Conservation (phyloP, 1,140 invertebrate species). For the Fopius arisanus region DNA sequence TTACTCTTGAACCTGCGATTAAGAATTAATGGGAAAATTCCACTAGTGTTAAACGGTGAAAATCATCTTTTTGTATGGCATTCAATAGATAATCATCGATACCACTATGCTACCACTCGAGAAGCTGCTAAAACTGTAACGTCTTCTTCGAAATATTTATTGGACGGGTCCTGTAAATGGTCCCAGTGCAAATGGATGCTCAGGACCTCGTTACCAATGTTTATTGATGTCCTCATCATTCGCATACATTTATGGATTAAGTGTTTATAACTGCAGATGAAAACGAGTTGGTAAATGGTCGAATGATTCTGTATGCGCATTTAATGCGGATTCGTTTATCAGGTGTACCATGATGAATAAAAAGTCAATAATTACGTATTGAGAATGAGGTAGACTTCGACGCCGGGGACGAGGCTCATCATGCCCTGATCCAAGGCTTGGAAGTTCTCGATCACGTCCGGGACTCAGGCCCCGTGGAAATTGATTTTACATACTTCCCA, state of each 20-base stretch:
- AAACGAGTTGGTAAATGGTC: slow-evolving; percentile 26
- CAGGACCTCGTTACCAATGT: slow-evolving; percentile 20
- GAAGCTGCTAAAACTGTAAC: not conserved
- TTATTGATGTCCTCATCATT: not conserved
- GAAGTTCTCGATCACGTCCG: too few species aligned
- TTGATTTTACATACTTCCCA: too few species aligned
- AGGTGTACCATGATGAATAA: too few species aligned
- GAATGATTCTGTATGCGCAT: too few species aligned
- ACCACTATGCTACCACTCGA: not conserved
- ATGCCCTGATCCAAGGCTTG: too few species aligned
- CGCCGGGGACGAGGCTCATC: too few species aligned
- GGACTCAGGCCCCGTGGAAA: too few species aligned
- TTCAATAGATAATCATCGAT: not conserved
- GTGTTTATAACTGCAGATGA: slow-evolving; percentile 6
- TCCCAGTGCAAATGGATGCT: slow-evolving; percentile 13
- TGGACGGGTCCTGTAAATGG: slow-evolving; percentile 22
- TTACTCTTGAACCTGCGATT: too few species aligned
- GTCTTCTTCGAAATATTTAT: slow-evolving; percentile 26
- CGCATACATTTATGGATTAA: not conserved
- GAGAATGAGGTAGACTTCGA: too few species aligned
- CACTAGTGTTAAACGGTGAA: not conserved
- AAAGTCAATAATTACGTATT: too few species aligned
- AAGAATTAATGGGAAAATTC: too few species aligned
- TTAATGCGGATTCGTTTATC: too few species aligned
- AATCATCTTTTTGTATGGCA: not conserved